Conservation (phyloP, 2,888 invertebrate genomes). For the Brachylomia viminalis region DNA sequence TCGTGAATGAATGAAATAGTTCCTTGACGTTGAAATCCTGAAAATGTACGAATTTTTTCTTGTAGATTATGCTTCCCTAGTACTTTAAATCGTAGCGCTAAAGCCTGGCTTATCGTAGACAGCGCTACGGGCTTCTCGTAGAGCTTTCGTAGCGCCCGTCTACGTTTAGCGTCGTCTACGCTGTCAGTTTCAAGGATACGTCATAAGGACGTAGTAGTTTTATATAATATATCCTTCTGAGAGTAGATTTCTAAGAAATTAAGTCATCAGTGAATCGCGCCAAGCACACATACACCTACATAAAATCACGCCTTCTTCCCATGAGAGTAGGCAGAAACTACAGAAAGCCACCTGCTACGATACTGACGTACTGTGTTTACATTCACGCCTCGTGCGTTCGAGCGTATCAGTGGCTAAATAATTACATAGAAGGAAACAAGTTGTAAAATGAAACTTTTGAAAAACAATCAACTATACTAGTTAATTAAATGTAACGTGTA, state of each 20-base stretch:
- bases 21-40: neutral
- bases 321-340: neutral
- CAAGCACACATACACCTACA: neutral
- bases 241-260: neutral
- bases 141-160: conserved; percentile 10
- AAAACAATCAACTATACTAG: too few species aligned
- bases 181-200: neutral
- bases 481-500: too few species aligned
- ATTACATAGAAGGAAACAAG: neutral
- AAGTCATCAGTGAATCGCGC: neutral
- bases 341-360: neutral
- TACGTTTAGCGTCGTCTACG: neutral
- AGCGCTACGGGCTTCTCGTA: conserved; percentile 10
- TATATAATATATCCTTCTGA: too few species aligned
- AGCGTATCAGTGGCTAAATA: neutral
- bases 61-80: conserved; percentile 15
- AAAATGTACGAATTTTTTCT: neutral
- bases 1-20: conserved; percentile 16
- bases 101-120: conserved; percentile 20
- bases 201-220: too few species aligned
- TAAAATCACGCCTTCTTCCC: neutral
- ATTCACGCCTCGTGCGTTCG: neutral
- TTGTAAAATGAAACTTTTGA: neutral
- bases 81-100: conserved; percentile 18
- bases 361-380: neutral